Evolutionary conservation across 1,140 invertebrate genomes (phyloP), one percentile per base, ranked within the genome.

Genomic region (Tribolium castaneum): DNA sequence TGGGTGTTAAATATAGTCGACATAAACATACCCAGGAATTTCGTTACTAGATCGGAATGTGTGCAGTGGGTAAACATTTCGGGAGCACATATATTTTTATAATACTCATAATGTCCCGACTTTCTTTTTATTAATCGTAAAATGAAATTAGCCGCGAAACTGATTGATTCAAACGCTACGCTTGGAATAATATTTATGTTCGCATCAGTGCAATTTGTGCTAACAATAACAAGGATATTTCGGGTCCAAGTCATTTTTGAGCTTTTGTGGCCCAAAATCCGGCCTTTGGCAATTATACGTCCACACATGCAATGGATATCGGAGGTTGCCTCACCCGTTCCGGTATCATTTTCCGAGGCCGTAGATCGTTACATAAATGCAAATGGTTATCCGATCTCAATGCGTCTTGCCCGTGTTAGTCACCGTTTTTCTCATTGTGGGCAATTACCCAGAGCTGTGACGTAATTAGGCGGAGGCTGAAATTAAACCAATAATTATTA

Each of bases 141-240:
- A 66, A 35, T 22, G 59, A 34, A 66, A 66, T 66, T 30, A 66
- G 13, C 59, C 59, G 30, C 59, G 12, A 66, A 66, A 66, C 30
- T 35, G 54, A 66, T 66, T 66, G 59, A 66, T 66, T 66, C 59
- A 34, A 35, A 66, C 35, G 25, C 22, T 6, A 10, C n/a, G 59
- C 59, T 66, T 66, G 12, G 10, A 35, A 66, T 66, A 66, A 66
- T 66, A 66, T 66, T 66, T 66, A 66, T 35, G 3, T 35, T 35
- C 30, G 3, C 25, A 14, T 35, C 34, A 66, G 13, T 66, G 35
- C 25, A 22, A 35, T 35, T 66, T n/a, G n/a, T 39, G 25, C 25
- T 66, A 66, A 66, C 59, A 66, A 66, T 66, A 66, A 66, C 59
- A 66, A 66, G n/a, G 59, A 35, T 66, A 66, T 66, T 66, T 14